These are phyloP conservation scores for Aporrectodea caliginosa DNA, from an alignment of 1,140 invertebrate species.

Conservation along the genomic window DNA sequence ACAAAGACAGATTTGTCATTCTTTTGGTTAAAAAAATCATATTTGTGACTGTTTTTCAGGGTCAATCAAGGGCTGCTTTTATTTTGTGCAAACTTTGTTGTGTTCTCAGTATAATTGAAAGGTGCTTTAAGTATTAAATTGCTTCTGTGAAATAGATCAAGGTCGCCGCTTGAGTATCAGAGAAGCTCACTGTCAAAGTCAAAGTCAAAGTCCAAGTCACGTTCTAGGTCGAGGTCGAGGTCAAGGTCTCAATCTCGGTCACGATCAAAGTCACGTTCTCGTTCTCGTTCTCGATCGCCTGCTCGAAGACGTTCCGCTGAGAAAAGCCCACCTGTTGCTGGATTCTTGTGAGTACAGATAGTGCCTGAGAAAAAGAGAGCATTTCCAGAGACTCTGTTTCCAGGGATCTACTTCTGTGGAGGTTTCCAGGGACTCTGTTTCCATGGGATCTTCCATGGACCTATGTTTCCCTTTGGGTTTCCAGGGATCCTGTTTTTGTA, in stretches of 20 bases:
- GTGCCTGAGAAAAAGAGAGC: too few species aligned
- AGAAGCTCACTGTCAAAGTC: slow-evolving; percentile 27
- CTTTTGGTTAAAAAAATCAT: neutral
- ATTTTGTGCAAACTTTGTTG: neutral
- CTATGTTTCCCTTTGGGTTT: too few species aligned
- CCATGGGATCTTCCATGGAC: too few species aligned
- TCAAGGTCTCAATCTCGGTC: slow-evolving; percentile 30
- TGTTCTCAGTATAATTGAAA: too few species aligned
- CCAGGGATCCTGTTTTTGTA: too few species aligned
- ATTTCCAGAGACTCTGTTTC: too few species aligned
- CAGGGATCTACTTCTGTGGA: too few species aligned
- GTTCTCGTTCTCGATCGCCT: slow-evolving; percentile 48
- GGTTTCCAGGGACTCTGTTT: too few species aligned
- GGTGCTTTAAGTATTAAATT: too few species aligned
- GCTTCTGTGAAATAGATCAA: too few species aligned
- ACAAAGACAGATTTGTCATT: neutral
- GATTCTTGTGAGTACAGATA: too few species aligned
- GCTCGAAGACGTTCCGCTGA: slow-evolving; percentile 34
- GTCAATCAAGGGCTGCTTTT: neutral
- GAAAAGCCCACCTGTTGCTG: slow-evolving; percentile 28
- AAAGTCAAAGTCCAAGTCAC: slow-evolving; percentile 31
- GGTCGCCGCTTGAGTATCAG: slow-evolving; percentile 24
- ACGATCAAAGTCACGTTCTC: slow-evolving; percentile 41
- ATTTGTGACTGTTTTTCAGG: neutral
- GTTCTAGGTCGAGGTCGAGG: slow-evolving; percentile 44